Evolutionary conservation across 2,888 invertebrate species (phyloP).

Genomic region (Drosophila borborema): DNA sequence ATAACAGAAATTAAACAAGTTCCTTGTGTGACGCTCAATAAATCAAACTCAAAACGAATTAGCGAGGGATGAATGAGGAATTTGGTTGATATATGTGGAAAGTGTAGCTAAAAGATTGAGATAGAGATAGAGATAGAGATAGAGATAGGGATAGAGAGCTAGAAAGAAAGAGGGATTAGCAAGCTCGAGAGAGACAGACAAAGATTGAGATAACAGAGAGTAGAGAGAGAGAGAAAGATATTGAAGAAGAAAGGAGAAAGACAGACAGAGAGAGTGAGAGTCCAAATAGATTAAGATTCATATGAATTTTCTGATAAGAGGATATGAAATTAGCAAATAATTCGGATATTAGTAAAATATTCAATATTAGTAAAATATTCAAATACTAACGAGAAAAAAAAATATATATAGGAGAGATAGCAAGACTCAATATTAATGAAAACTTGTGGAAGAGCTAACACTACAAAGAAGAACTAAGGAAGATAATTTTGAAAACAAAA

Average conservation of each 20-base stretch:
- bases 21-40: slow-evolving; percentile 32
- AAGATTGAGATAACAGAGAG: too few relatives aligned
- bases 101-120: neutral
- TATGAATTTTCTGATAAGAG: too few relatives aligned
- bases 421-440: too few relatives aligned
- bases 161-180: neutral
- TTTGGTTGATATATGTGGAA: neutral
- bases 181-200: neutral
- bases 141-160: neutral
- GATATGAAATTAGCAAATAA: too few relatives aligned
- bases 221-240: too few relatives aligned
- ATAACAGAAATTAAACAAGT: slow-evolving; percentile 38
- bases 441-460: too few relatives aligned
- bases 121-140: neutral
- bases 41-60: slow-evolving; percentile 23
- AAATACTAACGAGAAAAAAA: too few relatives aligned
- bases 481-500: neutral
- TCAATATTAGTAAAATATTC: too few relatives aligned
- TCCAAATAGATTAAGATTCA: too few relatives aligned
- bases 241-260: neutral
- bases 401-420: too few relatives aligned
- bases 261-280: too few relatives aligned
- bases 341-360: too few relatives aligned
- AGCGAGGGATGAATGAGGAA: slow-evolving; percentile 24
- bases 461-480: neutral